These are phyloP conservation scores for Holothuria leucospilota DNA, from an alignment of 53 echinoderm and acorn worm genomes.

Conservation along the genomic window DNA sequence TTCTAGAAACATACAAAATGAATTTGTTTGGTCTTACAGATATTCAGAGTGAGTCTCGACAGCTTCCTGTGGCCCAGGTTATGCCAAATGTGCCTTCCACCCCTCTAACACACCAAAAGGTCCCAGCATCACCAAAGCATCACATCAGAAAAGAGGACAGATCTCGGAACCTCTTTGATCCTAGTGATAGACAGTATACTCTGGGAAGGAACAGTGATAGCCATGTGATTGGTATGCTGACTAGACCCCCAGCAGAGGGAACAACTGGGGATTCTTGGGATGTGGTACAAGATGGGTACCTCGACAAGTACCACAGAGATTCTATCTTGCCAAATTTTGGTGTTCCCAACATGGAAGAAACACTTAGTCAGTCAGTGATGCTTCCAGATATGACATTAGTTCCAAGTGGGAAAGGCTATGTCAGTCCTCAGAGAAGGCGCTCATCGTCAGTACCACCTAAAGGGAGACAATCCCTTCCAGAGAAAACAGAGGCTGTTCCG, in stretches of 20 bases:
- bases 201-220: neutral
- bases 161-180: neutral
- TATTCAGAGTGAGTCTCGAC: slow-evolving; percentile 7
- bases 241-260: neutral
- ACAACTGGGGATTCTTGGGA: slow-evolving; percentile 25
- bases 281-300: slow-evolving; percentile 2
- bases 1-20: no score
- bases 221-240: neutral
- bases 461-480: neutral
- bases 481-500: neutral
- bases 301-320: neutral
- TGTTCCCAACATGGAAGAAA: slow-evolving; percentile 51
- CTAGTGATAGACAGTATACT: neutral
- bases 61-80: slow-evolving; percentile 68
- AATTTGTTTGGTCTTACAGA: neutral
- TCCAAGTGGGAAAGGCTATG: slow-evolving; percentile 19
- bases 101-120: slow-evolving; percentile 8
- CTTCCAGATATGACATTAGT: slow-evolving; percentile 47
- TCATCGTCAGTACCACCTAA: slow-evolving; percentile 38
- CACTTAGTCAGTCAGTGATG: slow-evolving; percentile 49
- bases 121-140: neutral
- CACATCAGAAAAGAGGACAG: slow-evolving; percentile 14
- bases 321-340: neutral
- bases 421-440: slow-evolving; percentile 15
- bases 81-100: slow-evolving; percentile 52